A percentile compares a stretch with the other conserved stretches of the same genome.
Conservation (phyloP, 1,140 invertebrate genomes). For the Drosophila dunni region DNA sequence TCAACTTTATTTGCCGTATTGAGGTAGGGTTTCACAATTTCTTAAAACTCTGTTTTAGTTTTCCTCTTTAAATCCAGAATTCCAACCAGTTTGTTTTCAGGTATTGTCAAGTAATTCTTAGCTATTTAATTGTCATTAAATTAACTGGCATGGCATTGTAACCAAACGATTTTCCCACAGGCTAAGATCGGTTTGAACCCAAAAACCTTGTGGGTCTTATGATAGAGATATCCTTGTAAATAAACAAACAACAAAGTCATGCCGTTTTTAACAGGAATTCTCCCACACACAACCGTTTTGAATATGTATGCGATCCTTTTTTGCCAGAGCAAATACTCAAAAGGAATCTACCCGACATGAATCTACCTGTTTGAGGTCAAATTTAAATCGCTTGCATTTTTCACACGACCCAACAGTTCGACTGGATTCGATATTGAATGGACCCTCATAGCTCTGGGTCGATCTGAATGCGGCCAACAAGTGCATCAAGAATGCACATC, state of each 20-base stretch:
- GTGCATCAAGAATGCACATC: slow-evolving; percentile 51
- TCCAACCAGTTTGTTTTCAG: background rate
- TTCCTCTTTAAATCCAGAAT: background rate
- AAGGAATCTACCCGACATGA: slow-evolving; percentile 32
- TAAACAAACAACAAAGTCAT: slow-evolving; percentile 75
- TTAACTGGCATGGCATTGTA: slow-evolving; percentile 61
- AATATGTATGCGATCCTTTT: slow-evolving; percentile 64
- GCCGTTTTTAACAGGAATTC: slow-evolving; percentile 73
- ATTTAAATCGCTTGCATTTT: slow-evolving; percentile 78
- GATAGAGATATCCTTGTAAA: slow-evolving; percentile 68
- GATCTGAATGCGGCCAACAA: slow-evolving; percentile 60
- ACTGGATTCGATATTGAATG: slow-evolving; percentile 42
- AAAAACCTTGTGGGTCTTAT: slow-evolving; percentile 34
- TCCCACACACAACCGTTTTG: slow-evolving; percentile 59
- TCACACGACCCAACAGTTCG: slow-evolving; percentile 57
- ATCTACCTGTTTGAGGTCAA: slow-evolving; percentile 64
- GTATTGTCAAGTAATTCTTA: background rate
- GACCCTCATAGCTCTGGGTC: slow-evolving; percentile 42
- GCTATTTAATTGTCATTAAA: slow-evolving; percentile 65
- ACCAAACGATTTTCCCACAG: slow-evolving; percentile 68
- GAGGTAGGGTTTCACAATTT: no score
- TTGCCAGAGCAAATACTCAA: slow-evolving; percentile 64
- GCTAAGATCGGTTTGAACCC: slow-evolving; percentile 41
- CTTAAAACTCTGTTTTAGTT: no score
- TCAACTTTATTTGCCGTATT: no score